Evolutionary conservation across 2,888 invertebrate species (phyloP).

Genomic region (Drosophila monieri): DNA sequence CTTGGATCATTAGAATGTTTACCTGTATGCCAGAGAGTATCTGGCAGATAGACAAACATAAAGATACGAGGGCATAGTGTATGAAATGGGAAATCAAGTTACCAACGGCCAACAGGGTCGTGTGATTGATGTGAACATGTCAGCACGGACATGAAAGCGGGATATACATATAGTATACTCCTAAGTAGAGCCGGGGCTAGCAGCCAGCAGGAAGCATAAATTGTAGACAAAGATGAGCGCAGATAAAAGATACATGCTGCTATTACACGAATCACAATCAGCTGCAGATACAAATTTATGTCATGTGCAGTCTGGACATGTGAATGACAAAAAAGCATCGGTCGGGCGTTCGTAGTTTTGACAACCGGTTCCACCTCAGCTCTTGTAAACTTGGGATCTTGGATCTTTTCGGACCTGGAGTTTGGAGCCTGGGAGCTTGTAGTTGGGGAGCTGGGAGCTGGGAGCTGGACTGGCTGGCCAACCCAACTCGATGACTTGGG

Average conservation of each 20-base stretch:
- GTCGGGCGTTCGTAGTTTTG: conserved; percentile 48
- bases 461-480: conserved; percentile 9
- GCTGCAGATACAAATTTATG: conserved; percentile 68
- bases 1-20: conserved; percentile 64
- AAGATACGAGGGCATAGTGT: conserved; percentile 14
- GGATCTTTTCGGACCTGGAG: conserved; percentile 1
- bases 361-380: conserved; percentile 58
- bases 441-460: not conserved
- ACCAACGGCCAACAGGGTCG: conserved; percentile 41
- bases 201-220: conserved; percentile 61
- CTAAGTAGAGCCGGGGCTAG: conserved; percentile 2
- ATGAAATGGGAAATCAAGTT: conserved; percentile 59
- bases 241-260: conserved; percentile 41
- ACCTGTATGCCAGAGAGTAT: conserved; percentile 26
- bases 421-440: conserved; percentile 1
- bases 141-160: conserved; percentile 47
- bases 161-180: not conserved
- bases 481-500: conserved; percentile 32
- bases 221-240: conserved; percentile 63
- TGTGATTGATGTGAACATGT: conserved; percentile 74
- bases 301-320: conserved; percentile 54
- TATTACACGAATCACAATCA: conserved; percentile 48
- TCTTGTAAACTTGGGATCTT: not conserved
- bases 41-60: conserved; percentile 9
- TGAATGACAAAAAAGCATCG: conserved; percentile 52